Evolutionary conservation across 2,888 invertebrate genomes (phyloP).

Genomic region (Fissipunctia ypsillon): DNA sequence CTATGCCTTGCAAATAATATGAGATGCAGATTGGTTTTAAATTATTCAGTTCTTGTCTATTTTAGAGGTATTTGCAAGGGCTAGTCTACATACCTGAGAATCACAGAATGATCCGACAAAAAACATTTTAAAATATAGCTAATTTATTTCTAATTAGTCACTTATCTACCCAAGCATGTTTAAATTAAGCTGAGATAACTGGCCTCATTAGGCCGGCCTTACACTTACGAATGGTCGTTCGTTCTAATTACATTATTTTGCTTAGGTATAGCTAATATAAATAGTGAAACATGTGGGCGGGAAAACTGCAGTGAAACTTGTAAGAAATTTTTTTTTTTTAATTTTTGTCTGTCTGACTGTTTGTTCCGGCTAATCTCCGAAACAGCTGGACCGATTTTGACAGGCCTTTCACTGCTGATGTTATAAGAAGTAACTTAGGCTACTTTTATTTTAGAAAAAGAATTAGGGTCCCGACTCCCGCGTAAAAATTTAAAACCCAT

Average conservation of each 20-base stretch:
- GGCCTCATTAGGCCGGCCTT: slow-evolving; percentile 8
- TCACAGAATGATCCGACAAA: slow-evolving; percentile 26
- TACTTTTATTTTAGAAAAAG: no score
- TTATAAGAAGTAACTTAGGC: no score
- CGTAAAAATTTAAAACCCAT: no score
- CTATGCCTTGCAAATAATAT: slow-evolving; percentile 19
- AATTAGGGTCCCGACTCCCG: no score
- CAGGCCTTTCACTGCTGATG: no score
- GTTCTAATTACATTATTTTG: neutral
- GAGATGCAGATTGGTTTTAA: slow-evolving; percentile 9
- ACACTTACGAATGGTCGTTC: slow-evolving; percentile 12
- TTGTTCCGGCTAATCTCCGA: no score
- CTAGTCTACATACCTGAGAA: slow-evolving; percentile 10
- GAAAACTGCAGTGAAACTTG: slow-evolving; percentile 31
- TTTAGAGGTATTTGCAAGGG: slow-evolving; percentile 24
- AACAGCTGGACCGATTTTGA: no score
- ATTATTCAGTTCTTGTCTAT: slow-evolving; percentile 19
- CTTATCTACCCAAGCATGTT: slow-evolving; percentile 26
- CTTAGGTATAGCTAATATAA: neutral
- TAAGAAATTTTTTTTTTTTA: no score
- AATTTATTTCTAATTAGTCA: slow-evolving; percentile 38
- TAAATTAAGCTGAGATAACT: slow-evolving; percentile 42
- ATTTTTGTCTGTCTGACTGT: no score
- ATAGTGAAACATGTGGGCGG: neutral
- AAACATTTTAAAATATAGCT: slow-evolving; percentile 21